phyloP scores from a whole-genome alignment of 2,888 invertebrate species.

The Caenorhabditis uteleia region DNA sequence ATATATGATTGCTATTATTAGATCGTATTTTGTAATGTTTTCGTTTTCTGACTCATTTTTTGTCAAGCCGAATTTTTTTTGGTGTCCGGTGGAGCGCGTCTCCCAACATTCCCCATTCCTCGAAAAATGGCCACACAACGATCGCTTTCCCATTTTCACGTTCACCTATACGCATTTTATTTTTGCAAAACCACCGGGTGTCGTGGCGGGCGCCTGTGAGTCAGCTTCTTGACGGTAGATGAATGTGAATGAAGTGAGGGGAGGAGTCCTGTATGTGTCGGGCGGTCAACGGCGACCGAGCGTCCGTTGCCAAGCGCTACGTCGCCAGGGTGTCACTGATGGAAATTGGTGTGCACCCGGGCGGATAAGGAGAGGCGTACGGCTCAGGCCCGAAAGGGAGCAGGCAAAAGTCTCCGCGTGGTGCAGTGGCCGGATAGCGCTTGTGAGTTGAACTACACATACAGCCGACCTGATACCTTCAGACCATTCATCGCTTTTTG shows the following conservation, averaged over 20 bases:
- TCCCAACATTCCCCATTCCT: no score
- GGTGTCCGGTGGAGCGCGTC: no score
- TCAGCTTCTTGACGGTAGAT: no score
- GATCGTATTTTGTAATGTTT: no score
- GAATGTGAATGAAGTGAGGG: no score
- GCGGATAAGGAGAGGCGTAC: constrained; percentile 52
- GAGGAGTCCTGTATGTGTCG: constrained; percentile 44
- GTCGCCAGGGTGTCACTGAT: constrained; percentile 39
- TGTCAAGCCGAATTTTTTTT: no score
- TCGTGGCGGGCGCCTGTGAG: constrained; percentile 49
- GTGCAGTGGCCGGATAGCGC: constrained; percentile 53
- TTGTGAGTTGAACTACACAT: constrained; percentile 22
- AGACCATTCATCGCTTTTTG: constrained; percentile 38
- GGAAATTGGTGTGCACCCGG: constrained; percentile 37
- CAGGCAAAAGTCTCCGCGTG: constrained; percentile 58
- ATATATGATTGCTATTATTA: no score
- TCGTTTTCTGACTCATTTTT: no score
- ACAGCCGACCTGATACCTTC: constrained; percentile 38
- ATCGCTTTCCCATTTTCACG: no score
- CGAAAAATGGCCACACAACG: no score
- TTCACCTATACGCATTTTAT: no score
- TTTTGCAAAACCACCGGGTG: constrained; percentile 37
- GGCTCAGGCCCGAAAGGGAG: constrained; percentile 61
- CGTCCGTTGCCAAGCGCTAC: constrained; percentile 50
- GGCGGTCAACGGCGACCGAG: no score